Evolutionary conservation across 2,797 vertebrate species (phyloP), one percentile per base, ranked within the genome.

Genomic region (Alosa sapidissima): DNA sequence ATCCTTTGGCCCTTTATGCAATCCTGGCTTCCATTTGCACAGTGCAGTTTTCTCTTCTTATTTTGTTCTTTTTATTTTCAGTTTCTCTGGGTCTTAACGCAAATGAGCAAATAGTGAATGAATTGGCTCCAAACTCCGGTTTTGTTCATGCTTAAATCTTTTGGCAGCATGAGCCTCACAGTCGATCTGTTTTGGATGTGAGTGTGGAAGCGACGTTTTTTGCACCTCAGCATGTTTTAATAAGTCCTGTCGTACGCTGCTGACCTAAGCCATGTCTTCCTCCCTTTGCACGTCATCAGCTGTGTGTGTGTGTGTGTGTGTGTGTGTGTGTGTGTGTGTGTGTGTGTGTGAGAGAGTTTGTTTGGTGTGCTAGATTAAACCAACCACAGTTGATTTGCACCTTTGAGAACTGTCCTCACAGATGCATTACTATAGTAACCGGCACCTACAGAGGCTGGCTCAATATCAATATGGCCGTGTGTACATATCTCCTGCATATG

Each of bases 401-500:
- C 8, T 36, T 81, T 75, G 68, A 75, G 33, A 75, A 75, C 33
- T 36, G 68, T 75, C 68, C 33, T 41, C 33, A 75, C 11, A 14
- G 36, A 75, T 36, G 68, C 68, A 75, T 75, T 75, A 81, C 85
- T 90, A 89, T 88, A 91, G 89, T 87, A 83, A 87, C 89, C 83
- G 86, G 28, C 65, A 36, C 68, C 33, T 33, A 13, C 68, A 4
- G 11, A 75, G 68, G 36, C 62, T 65, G 33, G 33, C 68, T 36
- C 68, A 16, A 33, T 41, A 14, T 36, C 68, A 16, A 33, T 41
- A 14, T 36, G 65, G 33, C 65, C 72, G 54, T 85, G 81, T 85
- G 82, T 87, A 86, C 84, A 89, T 86, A 88, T 86, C 89, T 91
- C 81, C 81, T 88, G 86, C 88, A 83, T 91, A 86, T 86, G 89